phyloP scores from a whole-genome alignment of 2,888 invertebrate species.

The Trisateles emortualis region DNA sequence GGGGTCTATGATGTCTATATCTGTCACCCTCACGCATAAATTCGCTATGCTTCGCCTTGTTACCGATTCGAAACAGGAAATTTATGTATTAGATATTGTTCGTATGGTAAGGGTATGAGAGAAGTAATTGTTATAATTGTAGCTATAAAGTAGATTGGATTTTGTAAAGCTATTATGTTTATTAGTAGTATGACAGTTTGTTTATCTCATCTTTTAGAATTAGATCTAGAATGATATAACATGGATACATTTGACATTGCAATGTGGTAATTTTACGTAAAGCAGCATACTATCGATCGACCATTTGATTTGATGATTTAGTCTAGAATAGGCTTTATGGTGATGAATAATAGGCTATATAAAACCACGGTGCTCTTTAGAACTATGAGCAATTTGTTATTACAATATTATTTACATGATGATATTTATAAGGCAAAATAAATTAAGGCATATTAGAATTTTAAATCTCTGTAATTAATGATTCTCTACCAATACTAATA shows the following conservation, averaged over 20 bases:
- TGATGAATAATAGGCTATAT: too few species aligned
- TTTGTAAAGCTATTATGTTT: slow-evolving; percentile 16
- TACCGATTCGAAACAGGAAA: slow-evolving; percentile 53
- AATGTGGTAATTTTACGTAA: too few species aligned
- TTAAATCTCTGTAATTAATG: slow-evolving; percentile 62
- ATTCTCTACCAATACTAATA: slow-evolving; percentile 68
- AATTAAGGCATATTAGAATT: slow-evolving; percentile 43
- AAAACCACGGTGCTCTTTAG: too few species aligned
- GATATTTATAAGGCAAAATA: slow-evolving; percentile 15
- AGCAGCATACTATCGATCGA: too few species aligned
- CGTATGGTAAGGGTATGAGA: slow-evolving; percentile 39
- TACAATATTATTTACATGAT: too few species aligned
- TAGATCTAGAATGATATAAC: neutral
- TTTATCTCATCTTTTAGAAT: neutral
- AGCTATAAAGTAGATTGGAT: slow-evolving; percentile 42
- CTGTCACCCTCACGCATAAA: slow-evolving; percentile 55
- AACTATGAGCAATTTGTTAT: too few species aligned
- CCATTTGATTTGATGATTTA: too few species aligned
- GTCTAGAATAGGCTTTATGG: too few species aligned
- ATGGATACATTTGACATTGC: too few species aligned
- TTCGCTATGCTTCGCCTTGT: slow-evolving; percentile 64
- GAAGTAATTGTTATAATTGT: slow-evolving; percentile 41
- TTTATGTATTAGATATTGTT: slow-evolving; percentile 50
- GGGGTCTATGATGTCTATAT: slow-evolving; percentile 64
- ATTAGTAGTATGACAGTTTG: neutral